Evolutionary conservation across 2,888 invertebrate genomes (phyloP).

Genomic region (Trachelus iudaicus): DNA sequence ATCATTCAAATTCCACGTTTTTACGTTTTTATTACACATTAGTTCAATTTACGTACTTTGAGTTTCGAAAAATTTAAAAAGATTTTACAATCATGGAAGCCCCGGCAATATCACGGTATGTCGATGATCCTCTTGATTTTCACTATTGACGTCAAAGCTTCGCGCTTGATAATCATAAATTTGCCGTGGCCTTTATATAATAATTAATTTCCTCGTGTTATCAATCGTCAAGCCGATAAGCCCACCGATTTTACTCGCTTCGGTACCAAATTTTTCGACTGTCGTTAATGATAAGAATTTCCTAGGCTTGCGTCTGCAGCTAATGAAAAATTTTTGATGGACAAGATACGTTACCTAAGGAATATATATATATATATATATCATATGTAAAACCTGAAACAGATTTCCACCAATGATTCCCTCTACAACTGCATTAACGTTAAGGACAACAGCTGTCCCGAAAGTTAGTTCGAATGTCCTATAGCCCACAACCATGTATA

Average conservation of each 20-base stretch:
- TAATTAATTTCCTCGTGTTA: slow-evolving; percentile 42
- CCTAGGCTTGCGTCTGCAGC: neutral
- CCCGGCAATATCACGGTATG: neutral
- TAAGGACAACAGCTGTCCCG: neutral
- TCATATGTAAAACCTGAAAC: too few relatives aligned
- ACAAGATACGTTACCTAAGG: neutral
- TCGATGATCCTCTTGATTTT: slow-evolving; percentile 10
- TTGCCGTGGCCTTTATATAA: slow-evolving; percentile 32
- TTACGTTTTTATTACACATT: too few relatives aligned
- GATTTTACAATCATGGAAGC: neutral
- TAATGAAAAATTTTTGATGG: neutral
- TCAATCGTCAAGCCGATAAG: slow-evolving; percentile 29
- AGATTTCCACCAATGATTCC: too few relatives aligned
- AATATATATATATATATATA: neutral
- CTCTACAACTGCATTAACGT: neutral
- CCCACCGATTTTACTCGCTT: neutral
- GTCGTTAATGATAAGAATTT: too few relatives aligned
- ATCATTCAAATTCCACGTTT: neutral
- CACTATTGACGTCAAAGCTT: slow-evolving; percentile 23
- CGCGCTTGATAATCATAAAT: slow-evolving; percentile 21
- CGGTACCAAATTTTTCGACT: too few relatives aligned
- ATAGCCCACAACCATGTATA: neutral
- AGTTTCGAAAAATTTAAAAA: neutral
- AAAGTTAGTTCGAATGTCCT: neutral
- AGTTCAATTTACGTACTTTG: neutral